These are phyloP conservation scores for Muntiacus reevesi DNA, from an alignment of 2,113 vertebrate genomes.

Conservation along the genomic window DNA sequence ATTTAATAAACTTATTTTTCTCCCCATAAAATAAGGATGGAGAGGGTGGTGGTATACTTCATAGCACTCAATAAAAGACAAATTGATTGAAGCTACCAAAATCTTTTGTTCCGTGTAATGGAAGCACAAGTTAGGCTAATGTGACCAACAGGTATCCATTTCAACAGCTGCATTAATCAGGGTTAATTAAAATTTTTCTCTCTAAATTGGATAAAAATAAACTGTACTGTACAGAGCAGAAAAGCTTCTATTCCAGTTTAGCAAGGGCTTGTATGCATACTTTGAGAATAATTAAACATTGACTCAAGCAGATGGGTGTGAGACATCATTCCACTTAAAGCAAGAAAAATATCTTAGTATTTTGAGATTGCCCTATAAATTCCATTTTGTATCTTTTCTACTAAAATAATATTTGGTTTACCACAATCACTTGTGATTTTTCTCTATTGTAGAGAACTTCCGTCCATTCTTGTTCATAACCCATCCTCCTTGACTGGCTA, in stretches of 20 bases:
- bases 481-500: not conserved
- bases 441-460: not conserved
- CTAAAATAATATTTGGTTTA: not conserved
- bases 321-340: not conserved
- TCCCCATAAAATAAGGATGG: not conserved
- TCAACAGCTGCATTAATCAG: conserved; percentile 20
- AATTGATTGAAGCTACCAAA: not conserved
- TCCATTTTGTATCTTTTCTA: not conserved
- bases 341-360: not conserved
- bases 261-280: not conserved
- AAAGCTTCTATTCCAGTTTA: not conserved
- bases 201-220: conserved; percentile 18
- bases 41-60: not conserved
- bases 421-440: not conserved
- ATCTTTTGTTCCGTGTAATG: not conserved
- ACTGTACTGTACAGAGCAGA: not conserved
- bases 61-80: not conserved
- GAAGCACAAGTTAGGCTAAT: not conserved
- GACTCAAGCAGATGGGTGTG: not conserved
- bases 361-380: not conserved
- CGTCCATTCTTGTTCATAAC: not conserved
- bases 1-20: conserved; percentile 31
- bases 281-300: not conserved
- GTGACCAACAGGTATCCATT: not conserved
- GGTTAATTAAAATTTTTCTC: conserved; percentile 7